Evolutionary conservation across 2,797 vertebrate species (phyloP).

Genomic region (Limnodromus scolopaceus): DNA sequence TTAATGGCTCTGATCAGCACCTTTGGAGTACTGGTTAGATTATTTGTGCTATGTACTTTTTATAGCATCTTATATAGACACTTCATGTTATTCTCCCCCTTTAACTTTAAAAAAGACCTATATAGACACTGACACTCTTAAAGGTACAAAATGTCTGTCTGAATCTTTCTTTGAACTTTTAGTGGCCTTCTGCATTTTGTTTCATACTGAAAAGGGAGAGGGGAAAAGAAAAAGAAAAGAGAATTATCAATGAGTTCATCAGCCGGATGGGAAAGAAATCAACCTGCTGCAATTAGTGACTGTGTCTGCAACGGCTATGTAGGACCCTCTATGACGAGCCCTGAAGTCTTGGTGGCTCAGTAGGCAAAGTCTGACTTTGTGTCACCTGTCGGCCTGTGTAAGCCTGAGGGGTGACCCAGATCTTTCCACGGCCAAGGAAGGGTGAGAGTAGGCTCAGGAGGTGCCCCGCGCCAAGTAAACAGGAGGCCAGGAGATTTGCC

Average conservation of each 20-base stretch:
- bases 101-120: neutral
- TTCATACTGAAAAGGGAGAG: constrained; percentile 16
- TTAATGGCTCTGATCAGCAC: neutral
- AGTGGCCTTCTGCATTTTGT: constrained; percentile 43
- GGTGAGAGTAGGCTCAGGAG: neutral
- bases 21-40: neutral
- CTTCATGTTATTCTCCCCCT: neutral
- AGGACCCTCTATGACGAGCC: neutral
- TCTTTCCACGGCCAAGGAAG: neutral
- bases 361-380: neutral
- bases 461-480: accelerated
- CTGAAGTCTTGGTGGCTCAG: neutral
- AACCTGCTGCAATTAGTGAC: neutral
- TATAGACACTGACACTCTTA: neutral
- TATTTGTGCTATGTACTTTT: neutral
- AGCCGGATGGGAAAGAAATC: neutral
- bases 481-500: neutral
- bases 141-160: neutral
- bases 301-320: neutral
- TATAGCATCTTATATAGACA: neutral
- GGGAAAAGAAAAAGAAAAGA: neutral
- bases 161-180: constrained; percentile 31
- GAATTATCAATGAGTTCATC: neutral
- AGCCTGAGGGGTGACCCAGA: neutral
- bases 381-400: neutral